A percentile compares a stretch with the other conserved stretches of the same genome.
Evolutionary conservation across 2,113 vertebrate genomes (phyloP).

Genomic region (Semnornis frantzii): DNA sequence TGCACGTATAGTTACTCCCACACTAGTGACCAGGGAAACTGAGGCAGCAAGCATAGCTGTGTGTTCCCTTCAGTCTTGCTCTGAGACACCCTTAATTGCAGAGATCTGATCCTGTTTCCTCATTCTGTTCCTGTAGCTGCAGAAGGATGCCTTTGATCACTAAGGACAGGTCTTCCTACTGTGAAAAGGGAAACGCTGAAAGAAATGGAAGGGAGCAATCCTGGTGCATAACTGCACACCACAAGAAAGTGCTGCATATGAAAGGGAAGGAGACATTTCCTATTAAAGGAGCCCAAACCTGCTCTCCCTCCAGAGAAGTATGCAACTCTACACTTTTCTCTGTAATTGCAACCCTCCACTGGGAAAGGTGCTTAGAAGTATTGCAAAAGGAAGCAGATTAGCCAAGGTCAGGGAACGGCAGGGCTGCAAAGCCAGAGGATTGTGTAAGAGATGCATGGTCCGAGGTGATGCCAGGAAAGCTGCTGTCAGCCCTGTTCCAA

Average conservation of each 20-base stretch:
- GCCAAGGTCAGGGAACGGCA: constrained; percentile 28
- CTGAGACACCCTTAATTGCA: not conserved
- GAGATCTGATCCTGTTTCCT: constrained; percentile 23
- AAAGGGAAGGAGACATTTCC: constrained; percentile 52
- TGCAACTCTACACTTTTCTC: constrained; percentile 10
- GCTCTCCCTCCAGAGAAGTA: constrained; percentile 37
- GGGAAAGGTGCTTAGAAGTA: constrained; percentile 25
- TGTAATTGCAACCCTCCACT: constrained; percentile 23
- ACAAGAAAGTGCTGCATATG: constrained; percentile 44
- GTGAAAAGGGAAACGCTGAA: not conserved
- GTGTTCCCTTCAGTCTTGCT: not conserved
- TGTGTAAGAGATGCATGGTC: not conserved
- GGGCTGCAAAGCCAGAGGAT: not conserved
- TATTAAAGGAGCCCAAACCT: constrained; percentile 30
- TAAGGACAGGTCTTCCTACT: not conserved
- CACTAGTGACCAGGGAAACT: not conserved
- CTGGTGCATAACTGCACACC: constrained; percentile 25
- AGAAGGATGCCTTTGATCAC: constrained; percentile 34
- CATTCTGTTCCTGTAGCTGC: constrained; percentile 8
- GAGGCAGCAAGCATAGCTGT: not conserved
- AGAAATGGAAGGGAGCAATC: constrained; percentile 24
- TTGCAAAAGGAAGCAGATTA: constrained; percentile 44
- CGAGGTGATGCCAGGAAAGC: not conserved
- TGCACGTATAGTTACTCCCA: not conserved
- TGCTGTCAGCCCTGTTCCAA: not conserved